phyloP scores from a whole-genome alignment of 2,797 vertebrate genomes.

The Acanthopagrus latus region DNA sequence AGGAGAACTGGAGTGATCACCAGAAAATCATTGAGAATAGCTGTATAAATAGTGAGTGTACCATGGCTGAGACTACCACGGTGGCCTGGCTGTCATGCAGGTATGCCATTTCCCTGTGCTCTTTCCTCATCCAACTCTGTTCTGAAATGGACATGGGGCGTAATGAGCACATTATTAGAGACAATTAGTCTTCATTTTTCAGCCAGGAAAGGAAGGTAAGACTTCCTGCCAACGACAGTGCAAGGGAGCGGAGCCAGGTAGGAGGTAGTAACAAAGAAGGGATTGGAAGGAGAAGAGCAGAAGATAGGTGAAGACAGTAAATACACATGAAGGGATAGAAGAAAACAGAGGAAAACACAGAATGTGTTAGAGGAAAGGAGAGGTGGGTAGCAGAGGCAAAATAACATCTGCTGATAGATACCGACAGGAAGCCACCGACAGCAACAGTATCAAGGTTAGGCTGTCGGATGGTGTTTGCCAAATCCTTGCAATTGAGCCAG shows the following conservation, averaged over 20 bases:
- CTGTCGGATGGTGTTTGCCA: constrained; percentile 40
- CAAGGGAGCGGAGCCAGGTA: constrained; percentile 35
- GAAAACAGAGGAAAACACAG: background rate
- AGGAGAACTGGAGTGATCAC: constrained; percentile 36
- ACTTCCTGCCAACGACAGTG: constrained; percentile 54
- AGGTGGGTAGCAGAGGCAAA: constrained; percentile 12
- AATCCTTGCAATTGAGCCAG: constrained; percentile 32
- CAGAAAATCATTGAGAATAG: constrained; percentile 37
- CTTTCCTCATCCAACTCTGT: constrained; percentile 12
- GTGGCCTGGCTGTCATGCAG: constrained; percentile 30
- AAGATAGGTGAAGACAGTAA: constrained; percentile 12
- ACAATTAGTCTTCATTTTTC: constrained; percentile 71
- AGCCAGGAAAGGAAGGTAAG: constrained; percentile 42
- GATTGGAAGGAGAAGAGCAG: background rate
- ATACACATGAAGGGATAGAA: constrained; percentile 1
- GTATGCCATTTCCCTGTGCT: constrained; percentile 5
- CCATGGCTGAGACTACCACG: background rate
- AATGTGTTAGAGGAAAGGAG: constrained; percentile 1
- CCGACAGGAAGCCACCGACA: constrained; percentile 47
- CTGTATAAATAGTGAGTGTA: constrained; percentile 11
- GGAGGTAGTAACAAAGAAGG: background rate
- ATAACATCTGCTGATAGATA: constrained; percentile 24
- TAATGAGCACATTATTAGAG: constrained; percentile 62
- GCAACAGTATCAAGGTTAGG: constrained; percentile 35
- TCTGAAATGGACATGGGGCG: constrained; percentile 50